Base-by-base conservation (phyloP, 2,888 invertebrate genomes). In the Oxycera nigricornis region DNA sequence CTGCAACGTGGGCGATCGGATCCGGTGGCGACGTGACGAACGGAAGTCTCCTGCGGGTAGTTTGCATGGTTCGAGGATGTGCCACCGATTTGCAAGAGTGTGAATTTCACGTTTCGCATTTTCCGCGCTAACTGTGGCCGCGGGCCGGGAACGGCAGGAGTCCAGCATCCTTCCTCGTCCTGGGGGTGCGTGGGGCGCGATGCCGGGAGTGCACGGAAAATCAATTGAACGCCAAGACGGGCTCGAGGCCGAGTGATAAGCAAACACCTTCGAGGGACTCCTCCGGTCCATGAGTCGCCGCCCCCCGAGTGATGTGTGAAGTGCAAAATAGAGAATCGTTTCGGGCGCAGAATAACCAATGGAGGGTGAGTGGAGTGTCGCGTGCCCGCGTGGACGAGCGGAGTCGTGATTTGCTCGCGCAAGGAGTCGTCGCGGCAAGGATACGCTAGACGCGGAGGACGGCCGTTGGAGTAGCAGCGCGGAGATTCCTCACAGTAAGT, bases 221-320 rank as follows among this genome's bases (percentile, higher is more conserved):
- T 65, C 65, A 65, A 65, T 62, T 65, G 39, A 22, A 41, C 41
- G 65, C 35, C 9, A 65, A 65, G 20, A n/a, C 59, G 59, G 22
- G 7, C 24, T 55, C 59, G 59, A 30, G 59, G 59, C 24, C 30
- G 59, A 14, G 59, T 2, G 52, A 24, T 55, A 55, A 55, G 24
- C 52, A 55, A 55, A 22, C 52, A 55, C 22, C 9, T 55, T 55
- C 4, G 52, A 55, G 17, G 35, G 35, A 35, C 11, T 6, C 11
- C 7, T 11, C 35, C 35, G n/a, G n/a, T 55, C 24, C 52, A 55
- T 55, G 52, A 55, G 24, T 55, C 11, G 52, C 24, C 7, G 7
- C 22, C 52, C 6, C 6, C 11, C 9, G 4, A 24, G 22, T 55
- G 20, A 11, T 22, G 52, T 22, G 52, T 22, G 52, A 55, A 22